A percentile compares a stretch with the other conserved stretches of the same genome.
phyloP scores from a whole-genome alignment of 92 coral and sea anemone species.

The Porites divaricata region DNA sequence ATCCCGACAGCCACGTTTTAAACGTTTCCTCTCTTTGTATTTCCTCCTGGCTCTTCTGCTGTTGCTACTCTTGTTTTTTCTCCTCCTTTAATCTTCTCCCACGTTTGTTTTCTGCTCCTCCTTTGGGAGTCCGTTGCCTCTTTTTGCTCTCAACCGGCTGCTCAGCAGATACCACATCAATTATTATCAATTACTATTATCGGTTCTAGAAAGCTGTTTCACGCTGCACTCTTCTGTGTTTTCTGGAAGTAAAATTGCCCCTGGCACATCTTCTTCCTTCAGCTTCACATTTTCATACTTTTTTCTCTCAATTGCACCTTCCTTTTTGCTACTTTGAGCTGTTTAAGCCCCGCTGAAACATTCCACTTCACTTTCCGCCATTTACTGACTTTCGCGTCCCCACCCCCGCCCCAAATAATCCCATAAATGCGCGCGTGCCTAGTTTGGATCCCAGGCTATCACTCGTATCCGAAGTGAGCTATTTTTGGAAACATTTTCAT shows the following conservation, averaged over 20 bases:
- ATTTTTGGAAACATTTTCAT: no score
- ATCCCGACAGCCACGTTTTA: slow-evolving; percentile 87
- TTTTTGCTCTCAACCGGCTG: slow-evolving; percentile 68
- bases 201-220: slow-evolving; percentile 55
- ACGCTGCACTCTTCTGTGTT: slow-evolving; percentile 48
- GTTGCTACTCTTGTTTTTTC: slow-evolving; percentile 66
- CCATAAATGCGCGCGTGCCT: neutral
- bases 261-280: slow-evolving; percentile 35
- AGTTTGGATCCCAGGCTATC: slow-evolving; percentile 5
- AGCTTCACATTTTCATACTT: slow-evolving; percentile 19
- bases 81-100: slow-evolving; percentile 81
- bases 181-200: no score
- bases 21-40: slow-evolving; percentile 84
- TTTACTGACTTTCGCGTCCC: slow-evolving; percentile 1
- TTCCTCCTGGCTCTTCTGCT: slow-evolving; percentile 79
- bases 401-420: slow-evolving; percentile 25
- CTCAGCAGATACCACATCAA: no score
- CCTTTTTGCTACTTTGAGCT: slow-evolving; percentile 15
- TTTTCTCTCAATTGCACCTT: slow-evolving; percentile 5
- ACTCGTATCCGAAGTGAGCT: slow-evolving; percentile 8
- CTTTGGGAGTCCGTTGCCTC: slow-evolving; percentile 85
- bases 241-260: slow-evolving; percentile 23
- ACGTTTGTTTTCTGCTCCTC: slow-evolving; percentile 65
- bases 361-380: slow-evolving; percentile 13
- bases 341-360: neutral